Evolutionary conservation across 2,888 invertebrate genomes (phyloP), one percentile per base, ranked within the genome.

Genomic region (Osmoderma eremita): DNA sequence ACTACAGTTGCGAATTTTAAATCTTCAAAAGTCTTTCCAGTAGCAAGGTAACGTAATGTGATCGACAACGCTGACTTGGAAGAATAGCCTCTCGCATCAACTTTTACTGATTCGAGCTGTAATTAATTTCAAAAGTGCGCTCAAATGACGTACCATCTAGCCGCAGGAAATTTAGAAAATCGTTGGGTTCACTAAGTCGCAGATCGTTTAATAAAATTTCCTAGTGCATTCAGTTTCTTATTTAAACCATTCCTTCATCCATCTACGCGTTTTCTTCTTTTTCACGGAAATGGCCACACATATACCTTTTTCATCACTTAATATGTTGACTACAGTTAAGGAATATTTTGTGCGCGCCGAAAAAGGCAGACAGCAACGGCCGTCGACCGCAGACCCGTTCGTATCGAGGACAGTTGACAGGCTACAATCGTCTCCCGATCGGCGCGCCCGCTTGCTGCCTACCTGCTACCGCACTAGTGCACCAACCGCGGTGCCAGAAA

Each of bases 41-140:
- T 15, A 12, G 45, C 41, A n/a, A 41, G 10, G 13, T 41, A 15
- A 45, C 15, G 45, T 45, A 45, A 15, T 45, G 45, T 15, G 6
- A 45, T 15, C 17, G 45, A 45, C 15, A 70, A 62, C 72, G 69
- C 41, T 68, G 66, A 67, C 66, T 70, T 68, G 48, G 38, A 63
- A 67, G 53, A 56, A 72, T 71, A 64, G 72, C 69, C 66, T 72
- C 71, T 39, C 70, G 56, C 69, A 71, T 72, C 36, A 69, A 64
- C 10, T 41, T 65, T 61, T 67, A 18, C 45, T 10, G 45, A 70
- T 73, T 66, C 70, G 64, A 68, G 67, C 63, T 50, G 66, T 67
- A 67, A 67, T 61, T 58, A 71, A 64, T 53, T 12, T 51, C 42
- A 71, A 20, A 0, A 71, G 58, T 54, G 66, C 51, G 24, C n/a